Evolutionary conservation across 2,888 invertebrate species (phyloP).

Genomic region (Eilema depressum): DNA sequence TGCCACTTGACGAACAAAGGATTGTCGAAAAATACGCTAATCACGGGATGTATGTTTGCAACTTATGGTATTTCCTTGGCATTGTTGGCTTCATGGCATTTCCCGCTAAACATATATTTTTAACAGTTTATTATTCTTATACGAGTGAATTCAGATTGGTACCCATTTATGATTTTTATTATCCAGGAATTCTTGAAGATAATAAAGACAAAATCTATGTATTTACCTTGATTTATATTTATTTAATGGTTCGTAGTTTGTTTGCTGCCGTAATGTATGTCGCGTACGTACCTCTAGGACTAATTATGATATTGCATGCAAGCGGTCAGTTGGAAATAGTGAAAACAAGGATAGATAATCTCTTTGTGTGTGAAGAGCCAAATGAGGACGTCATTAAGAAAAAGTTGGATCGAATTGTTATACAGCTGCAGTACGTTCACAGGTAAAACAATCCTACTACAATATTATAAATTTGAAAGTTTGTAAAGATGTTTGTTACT

Average conservation of each 20-base stretch:
- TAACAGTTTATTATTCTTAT: conserved; percentile 46
- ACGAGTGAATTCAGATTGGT: conserved; percentile 49
- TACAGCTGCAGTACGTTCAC: conserved; percentile 42
- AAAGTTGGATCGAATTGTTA: conserved; percentile 50
- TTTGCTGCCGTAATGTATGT: conserved; percentile 51
- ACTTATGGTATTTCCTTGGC: conserved; percentile 52
- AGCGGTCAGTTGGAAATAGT: conserved; percentile 66
- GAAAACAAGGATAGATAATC: conserved; percentile 43
- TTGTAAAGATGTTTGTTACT: too few species aligned
- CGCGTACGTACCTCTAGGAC: conserved; percentile 62
- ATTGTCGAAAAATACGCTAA: conserved; percentile 50
- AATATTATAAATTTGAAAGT: too few species aligned
- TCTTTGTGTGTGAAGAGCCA: conserved; percentile 47
- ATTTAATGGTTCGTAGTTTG: conserved; percentile 31
- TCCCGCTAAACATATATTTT: conserved; percentile 38
- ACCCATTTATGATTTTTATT: conserved; percentile 51
- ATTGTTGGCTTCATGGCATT: conserved; percentile 24
- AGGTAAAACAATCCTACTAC: background rate
- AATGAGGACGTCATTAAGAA: conserved; percentile 36
- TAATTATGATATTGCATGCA: conserved; percentile 65
- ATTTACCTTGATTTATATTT: conserved; percentile 32
- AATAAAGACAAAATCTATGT: conserved; percentile 46
- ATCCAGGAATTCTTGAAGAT: conserved; percentile 53
- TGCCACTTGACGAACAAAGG: conserved; percentile 46
- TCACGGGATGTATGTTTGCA: conserved; percentile 49